Base-by-base conservation (phyloP, 1,140 invertebrate species). In the Heterodera schachtii region DNA sequence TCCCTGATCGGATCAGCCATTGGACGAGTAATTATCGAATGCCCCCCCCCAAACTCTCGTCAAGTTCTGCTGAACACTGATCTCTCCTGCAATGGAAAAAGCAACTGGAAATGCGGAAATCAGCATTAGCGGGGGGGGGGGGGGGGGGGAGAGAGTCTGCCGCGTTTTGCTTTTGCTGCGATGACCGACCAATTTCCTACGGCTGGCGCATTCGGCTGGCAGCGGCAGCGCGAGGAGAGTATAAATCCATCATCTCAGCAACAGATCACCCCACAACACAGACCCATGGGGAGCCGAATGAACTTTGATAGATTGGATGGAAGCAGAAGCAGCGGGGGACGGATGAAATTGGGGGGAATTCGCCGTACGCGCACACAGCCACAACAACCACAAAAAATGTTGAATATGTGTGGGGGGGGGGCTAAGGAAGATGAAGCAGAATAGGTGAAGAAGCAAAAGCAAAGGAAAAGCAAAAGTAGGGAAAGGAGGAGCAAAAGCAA, bases 241-340 rank as follows among this genome's bases (percentile, higher is more conserved):
- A 19, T 64, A 64, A 64, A 64, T 64, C 57, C 19, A 64, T 64
- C 57, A 64, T 64, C 57, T 64, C 57, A 64, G 57, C 31, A 64
- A 19, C 57, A 16, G 57, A 64, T 64, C 11, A 11, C 4, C 19
- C 13, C 11, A 11, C 6, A 52, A 52, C 6, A 52, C 6, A 11
- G 49, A 52, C 31, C 31, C 31, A 31, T 31, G 49, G 49, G 49
- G 11, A 52, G 57, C 57, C 11, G 57, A 64, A 16, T 16, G 6
- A 52, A 64, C 57, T 64, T 64, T 64, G 57, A 64, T 64, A 64
- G 57, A 64, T 64, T 64, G 13, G 57, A 64, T 64, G 57, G 57
- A 19, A 64, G 9, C 52, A 52, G 9, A 19, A 64, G 6, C 57
- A 64, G 57, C 13, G 57, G 13, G 13, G 57, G 5, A 19, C 4